phyloP scores from a whole-genome alignment of 2,888 invertebrate species.

The Diplazon laetatorius region DNA sequence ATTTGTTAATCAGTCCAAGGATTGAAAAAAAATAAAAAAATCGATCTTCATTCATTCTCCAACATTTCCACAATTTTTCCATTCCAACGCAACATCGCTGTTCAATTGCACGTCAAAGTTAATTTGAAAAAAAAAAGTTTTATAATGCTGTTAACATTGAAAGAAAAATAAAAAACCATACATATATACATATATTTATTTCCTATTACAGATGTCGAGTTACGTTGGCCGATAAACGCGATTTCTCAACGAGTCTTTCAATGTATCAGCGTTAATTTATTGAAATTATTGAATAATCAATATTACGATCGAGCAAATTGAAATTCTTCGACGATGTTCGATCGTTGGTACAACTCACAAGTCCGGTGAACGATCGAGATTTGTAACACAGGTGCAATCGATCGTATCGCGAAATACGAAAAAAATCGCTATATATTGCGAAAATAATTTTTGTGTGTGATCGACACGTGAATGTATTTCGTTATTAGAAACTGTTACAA shows the following conservation, averaged over 20 bases:
- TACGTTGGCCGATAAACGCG: slow-evolving; percentile 8
- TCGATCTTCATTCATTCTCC: neutral
- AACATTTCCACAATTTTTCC: neutral
- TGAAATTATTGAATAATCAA: slow-evolving; percentile 16
- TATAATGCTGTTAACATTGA: neutral
- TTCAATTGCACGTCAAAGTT: neutral
- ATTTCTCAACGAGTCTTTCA: neutral
- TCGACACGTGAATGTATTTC: slow-evolving; percentile 10
- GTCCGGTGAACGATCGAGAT: slow-evolving; percentile 23
- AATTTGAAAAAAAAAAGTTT: neutral
- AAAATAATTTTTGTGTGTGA: slow-evolving; percentile 53
- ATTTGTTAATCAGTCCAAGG: neutral
- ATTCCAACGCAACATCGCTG: neutral
- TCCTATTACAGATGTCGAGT: neutral
- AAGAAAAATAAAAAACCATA: too few relatives aligned
- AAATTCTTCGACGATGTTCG: slow-evolving; percentile 49
- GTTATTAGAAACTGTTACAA: slow-evolving; percentile 45
- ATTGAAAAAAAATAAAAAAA: neutral
- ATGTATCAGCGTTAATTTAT: slow-evolving; percentile 3
- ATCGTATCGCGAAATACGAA: neutral
- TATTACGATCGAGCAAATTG: slow-evolving; percentile 20
- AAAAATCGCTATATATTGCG: slow-evolving; percentile 40
- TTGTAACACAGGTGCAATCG: neutral
- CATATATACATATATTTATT: neutral
- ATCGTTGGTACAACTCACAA: slow-evolving; percentile 32